Evolutionary conservation across 2,888 invertebrate species (phyloP).

Genomic region (Dynastes maya): DNA sequence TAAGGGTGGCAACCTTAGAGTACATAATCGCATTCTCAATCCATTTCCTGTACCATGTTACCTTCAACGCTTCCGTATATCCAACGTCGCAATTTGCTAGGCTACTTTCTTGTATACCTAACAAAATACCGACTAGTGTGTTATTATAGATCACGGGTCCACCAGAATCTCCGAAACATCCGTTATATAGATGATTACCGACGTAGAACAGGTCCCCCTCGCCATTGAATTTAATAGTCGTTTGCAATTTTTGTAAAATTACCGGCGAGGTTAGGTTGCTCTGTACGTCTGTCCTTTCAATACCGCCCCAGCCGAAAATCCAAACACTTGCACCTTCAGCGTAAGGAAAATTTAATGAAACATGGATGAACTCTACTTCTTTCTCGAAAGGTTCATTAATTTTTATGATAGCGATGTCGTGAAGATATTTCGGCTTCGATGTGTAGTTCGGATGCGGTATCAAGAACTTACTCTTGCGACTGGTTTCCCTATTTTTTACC

Average conservation of each 20-base stretch:
- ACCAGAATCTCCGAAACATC: slow-evolving; percentile 2
- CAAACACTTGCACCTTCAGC: neutral
- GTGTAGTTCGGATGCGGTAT: neutral
- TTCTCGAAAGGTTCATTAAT: neutral
- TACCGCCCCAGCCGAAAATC: slow-evolving; percentile 5
- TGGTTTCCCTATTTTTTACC: no score
- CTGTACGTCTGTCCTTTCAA: neutral
- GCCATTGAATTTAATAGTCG: neutral
- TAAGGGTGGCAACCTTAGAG: neutral
- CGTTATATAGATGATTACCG: neutral
- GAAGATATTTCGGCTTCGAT: neutral
- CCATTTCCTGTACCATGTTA: neutral
- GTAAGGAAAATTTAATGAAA: neutral
- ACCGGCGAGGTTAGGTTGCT: neutral
- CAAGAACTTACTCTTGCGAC: neutral
- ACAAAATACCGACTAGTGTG: neutral
- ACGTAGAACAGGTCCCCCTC: neutral
- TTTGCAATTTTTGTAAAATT: neutral
- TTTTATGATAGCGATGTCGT: slow-evolving; percentile 8
- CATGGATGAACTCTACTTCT: neutral
- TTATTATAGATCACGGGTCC: neutral
- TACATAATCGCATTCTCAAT: neutral
- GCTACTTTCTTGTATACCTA: neutral
- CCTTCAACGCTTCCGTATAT: slow-evolving; percentile 3
- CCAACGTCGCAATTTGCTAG: neutral